These are phyloP conservation scores for Colletes latitarsis DNA, from an alignment of 1,140 invertebrate genomes.

Conservation along the genomic window DNA sequence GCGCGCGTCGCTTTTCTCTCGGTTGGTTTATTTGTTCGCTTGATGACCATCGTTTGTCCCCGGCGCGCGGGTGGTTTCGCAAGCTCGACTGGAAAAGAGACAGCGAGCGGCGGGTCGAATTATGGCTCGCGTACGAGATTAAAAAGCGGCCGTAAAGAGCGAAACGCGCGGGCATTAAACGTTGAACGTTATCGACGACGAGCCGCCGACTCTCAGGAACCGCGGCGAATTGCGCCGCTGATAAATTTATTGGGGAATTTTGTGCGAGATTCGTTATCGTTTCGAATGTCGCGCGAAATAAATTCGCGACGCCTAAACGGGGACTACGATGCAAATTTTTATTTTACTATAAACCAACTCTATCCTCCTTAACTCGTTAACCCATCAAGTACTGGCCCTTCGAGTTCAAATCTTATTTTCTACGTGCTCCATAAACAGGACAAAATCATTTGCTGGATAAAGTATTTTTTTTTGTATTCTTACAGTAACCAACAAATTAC, in stretches of 20 bases:
- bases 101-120: not conserved
- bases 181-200: not conserved
- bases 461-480: too few relatives aligned
- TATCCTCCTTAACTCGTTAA: too few relatives aligned
- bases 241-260: conserved; percentile 25
- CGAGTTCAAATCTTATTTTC: too few relatives aligned
- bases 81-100: not conserved
- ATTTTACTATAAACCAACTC: too few relatives aligned
- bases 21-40: not conserved
- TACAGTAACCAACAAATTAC: too few relatives aligned
- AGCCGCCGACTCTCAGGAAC: not conserved
- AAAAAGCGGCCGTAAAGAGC: conserved; percentile 3
- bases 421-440: too few relatives aligned
- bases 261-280: conserved; percentile 12
- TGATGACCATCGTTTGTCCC: not conserved
- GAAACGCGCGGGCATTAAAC: not conserved
- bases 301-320: too few relatives aligned
- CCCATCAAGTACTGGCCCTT: too few relatives aligned
- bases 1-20: not conserved
- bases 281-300: not conserved
- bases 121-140: not conserved
- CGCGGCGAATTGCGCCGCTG: not conserved
- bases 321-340: too few relatives aligned
- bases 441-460: too few relatives aligned
- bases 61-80: not conserved